Evolutionary conservation across 2,113 vertebrate genomes (phyloP).

Genomic region (Jaculus jaculus): DNA sequence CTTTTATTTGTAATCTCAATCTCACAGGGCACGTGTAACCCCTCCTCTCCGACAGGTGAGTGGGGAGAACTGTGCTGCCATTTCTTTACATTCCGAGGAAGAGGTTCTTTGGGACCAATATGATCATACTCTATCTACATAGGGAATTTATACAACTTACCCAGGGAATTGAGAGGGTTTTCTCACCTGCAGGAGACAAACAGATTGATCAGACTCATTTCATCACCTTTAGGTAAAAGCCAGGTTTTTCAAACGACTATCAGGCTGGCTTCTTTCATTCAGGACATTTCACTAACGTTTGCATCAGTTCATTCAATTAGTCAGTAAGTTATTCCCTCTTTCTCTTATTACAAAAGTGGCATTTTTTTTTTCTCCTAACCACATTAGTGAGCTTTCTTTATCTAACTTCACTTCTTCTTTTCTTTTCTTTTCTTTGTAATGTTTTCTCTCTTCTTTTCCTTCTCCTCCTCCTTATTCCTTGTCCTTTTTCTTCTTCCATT

Average conservation of each 20-base stretch:
- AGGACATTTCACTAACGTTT: background rate
- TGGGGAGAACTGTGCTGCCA: background rate
- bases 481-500: too few species aligned
- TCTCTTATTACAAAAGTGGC: background rate
- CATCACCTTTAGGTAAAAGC: background rate
- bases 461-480: too few species aligned
- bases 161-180: background rate
- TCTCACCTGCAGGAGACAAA: background rate
- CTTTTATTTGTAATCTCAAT: background rate
- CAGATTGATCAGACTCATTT: background rate
- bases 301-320: background rate
- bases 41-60: background rate
- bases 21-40: background rate
- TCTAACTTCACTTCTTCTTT: background rate
- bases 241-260: background rate
- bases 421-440: too few species aligned
- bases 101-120: background rate
- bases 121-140: background rate
- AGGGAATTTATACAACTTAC: background rate
- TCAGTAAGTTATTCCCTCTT: background rate
- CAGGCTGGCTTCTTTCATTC: background rate
- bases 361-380: background rate
- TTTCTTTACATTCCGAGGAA: background rate
- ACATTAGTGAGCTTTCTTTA: background rate
- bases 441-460: too few species aligned